phyloP scores from a whole-genome alignment of 2,888 invertebrate genomes.

The Agrilus cyanescens region DNA sequence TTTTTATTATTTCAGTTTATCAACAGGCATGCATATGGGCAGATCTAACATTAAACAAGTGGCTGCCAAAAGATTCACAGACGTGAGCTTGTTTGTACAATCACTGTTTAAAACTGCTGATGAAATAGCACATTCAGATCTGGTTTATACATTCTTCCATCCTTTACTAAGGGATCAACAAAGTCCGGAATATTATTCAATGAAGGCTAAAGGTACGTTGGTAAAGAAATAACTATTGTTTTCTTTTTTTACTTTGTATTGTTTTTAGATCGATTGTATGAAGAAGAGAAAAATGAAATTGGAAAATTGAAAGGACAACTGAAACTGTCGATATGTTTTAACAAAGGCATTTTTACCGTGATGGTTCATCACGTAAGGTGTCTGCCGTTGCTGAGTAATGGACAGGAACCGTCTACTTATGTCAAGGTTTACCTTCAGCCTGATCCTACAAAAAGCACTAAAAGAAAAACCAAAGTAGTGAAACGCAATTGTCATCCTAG shows the following conservation, averaged over 20 bases:
- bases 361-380: conserved; percentile 89
- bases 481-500: conserved; percentile 89
- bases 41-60: conserved; percentile 91
- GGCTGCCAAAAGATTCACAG: conserved; percentile 81
- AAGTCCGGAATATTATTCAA: conserved; percentile 68
- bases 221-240: neutral
- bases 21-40: conserved; percentile 70
- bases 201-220: conserved; percentile 59
- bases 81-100: conserved; percentile 78
- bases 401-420: conserved; percentile 78
- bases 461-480: conserved; percentile 90
- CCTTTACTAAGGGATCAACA: conserved; percentile 89
- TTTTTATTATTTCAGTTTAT: conserved; percentile 42
- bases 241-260: conserved; percentile 8
- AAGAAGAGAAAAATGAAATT: conserved; percentile 24
- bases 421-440: conserved; percentile 90
- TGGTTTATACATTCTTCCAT: conserved; percentile 98
- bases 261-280: conserved; percentile 21
- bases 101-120: conserved; percentile 78
- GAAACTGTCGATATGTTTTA: conserved; percentile 66
- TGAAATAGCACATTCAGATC: conserved; percentile 90
- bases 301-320: conserved; percentile 56
- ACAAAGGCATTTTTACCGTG: conserved; percentile 59
- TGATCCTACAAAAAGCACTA: conserved; percentile 83
- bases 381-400: conserved; percentile 64